Conservation (phyloP, 2,888 invertebrate species). For the Microctonus brassicae region DNA sequence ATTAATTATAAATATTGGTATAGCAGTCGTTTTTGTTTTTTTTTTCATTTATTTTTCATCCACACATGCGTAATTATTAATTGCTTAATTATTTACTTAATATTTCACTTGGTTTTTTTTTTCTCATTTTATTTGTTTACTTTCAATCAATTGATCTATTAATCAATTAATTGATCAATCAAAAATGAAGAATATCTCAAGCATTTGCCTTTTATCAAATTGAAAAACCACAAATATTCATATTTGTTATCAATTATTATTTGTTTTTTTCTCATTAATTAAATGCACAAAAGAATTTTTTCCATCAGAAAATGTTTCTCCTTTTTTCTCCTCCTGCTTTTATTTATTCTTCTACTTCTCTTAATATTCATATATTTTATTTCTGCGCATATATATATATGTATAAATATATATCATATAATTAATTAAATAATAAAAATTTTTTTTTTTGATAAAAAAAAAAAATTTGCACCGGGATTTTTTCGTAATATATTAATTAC, state of each 20-base stretch:
- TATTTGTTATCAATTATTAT: slow-evolving; percentile 33
- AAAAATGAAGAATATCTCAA: slow-evolving; percentile 48
- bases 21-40: slow-evolving; percentile 53
- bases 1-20: slow-evolving; percentile 58
- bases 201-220: slow-evolving; percentile 58
- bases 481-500: neutral
- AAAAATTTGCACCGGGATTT: neutral
- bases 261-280: slow-evolving; percentile 44
- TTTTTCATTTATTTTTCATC: slow-evolving; percentile 51
- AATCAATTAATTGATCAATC: too few species aligned
- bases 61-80: slow-evolving; percentile 37
- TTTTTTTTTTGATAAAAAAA: neutral
- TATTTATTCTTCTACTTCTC: neutral
- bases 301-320: slow-evolving; percentile 3
- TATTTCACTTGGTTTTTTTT: too few species aligned
- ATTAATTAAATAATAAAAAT: neutral
- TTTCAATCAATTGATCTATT: slow-evolving; percentile 22
- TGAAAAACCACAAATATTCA: slow-evolving; percentile 37
- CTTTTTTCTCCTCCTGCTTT: neutral
- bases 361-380: neutral
- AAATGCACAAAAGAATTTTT: slow-evolving; percentile 48
- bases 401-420: neutral
- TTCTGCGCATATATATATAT: neutral
- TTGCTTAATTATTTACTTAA: slow-evolving; percentile 26
- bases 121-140: neutral